Percentiles rank a stretch among this genome's conserved stretches.
phyloP scores from a whole-genome alignment of 1,140 invertebrate genomes.

The Drosophila aff. region DNA sequence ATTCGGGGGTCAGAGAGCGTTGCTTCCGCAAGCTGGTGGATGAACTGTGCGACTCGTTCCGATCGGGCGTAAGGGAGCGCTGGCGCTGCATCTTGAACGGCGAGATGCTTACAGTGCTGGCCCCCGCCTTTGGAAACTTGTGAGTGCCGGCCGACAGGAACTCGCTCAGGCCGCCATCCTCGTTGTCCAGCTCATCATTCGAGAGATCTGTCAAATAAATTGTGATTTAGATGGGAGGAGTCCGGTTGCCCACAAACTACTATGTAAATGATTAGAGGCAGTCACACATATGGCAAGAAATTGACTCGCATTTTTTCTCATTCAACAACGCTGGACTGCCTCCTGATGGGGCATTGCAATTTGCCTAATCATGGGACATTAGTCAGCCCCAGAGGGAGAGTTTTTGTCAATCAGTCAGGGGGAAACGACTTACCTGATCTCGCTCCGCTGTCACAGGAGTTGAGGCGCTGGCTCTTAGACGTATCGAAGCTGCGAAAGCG shows the following conservation, averaged over 20 bases:
- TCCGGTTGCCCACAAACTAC: not conserved
- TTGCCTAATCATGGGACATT: conserved; percentile 15
- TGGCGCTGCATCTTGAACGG: conserved; percentile 77
- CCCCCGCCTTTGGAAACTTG: conserved; percentile 56
- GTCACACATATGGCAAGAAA: not conserved
- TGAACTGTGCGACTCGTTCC: conserved; percentile 81
- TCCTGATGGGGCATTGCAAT: conserved; percentile 4
- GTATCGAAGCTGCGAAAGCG: conserved; percentile 83
- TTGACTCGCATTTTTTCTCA: conserved; percentile 10
- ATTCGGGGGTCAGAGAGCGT: conserved; percentile 82
- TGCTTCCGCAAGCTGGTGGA: conserved; percentile 80
- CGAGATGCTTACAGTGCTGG: conserved; percentile 56
- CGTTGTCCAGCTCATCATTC: conserved; percentile 83
- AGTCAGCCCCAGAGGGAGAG: not conserved
- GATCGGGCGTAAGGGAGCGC: conserved; percentile 77
- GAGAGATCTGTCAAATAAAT: conserved; percentile 71
- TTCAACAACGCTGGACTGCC: conserved; percentile 1
- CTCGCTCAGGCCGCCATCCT: conserved; percentile 71
- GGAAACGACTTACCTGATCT: conserved; percentile 74
- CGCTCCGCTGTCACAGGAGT: conserved; percentile 84
- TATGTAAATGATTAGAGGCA: not conserved
- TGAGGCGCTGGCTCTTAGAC: conserved; percentile 75
- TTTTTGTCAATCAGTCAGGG: not conserved
- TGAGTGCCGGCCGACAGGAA: conserved; percentile 72
- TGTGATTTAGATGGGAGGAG: not conserved